Percentiles rank a stretch among this genome's conserved stretches.
Evolutionary conservation across 2,888 invertebrate species (phyloP).

Genomic region (Diadromus collaris): DNA sequence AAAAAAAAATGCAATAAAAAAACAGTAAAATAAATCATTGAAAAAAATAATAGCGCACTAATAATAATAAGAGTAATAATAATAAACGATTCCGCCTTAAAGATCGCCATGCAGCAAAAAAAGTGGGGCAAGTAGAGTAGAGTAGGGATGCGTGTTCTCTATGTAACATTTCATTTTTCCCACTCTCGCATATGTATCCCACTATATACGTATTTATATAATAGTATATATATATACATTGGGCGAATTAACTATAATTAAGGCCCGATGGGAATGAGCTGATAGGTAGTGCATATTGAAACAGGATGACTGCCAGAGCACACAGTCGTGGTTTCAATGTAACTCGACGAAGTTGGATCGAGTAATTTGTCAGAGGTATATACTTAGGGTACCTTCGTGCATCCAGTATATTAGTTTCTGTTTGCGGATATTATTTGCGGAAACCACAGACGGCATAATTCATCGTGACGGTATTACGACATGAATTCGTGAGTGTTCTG

Average conservation of each 20-base stretch:
- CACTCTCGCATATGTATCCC: no score
- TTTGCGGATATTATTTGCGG: constrained; percentile 14
- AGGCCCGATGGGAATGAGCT: background rate
- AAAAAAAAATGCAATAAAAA: no score
- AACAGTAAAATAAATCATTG: no score
- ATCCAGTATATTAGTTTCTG: constrained; percentile 6
- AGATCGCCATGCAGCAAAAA: no score
- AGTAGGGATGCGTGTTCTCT: no score
- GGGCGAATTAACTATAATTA: constrained; percentile 15
- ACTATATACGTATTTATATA: no score
- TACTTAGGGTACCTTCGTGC: constrained; percentile 5
- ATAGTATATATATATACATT: no score
- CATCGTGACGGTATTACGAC: background rate
- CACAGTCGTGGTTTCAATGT: background rate
- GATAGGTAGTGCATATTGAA: background rate
- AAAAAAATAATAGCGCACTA: no score
- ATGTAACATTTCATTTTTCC: no score
- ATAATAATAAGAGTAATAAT: no score
- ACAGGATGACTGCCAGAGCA: background rate
- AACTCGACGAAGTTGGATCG: background rate
- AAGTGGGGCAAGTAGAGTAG: no score
- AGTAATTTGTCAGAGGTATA: constrained; percentile 17
- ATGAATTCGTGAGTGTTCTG: background rate
- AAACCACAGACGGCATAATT: constrained; percentile 19
- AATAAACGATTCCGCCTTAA: no score